Percentiles rank a stretch among this genome's conserved stretches.
Evolutionary conservation across 1,140 invertebrate species (phyloP).

Genomic region (Drosophila kohkoa): DNA sequence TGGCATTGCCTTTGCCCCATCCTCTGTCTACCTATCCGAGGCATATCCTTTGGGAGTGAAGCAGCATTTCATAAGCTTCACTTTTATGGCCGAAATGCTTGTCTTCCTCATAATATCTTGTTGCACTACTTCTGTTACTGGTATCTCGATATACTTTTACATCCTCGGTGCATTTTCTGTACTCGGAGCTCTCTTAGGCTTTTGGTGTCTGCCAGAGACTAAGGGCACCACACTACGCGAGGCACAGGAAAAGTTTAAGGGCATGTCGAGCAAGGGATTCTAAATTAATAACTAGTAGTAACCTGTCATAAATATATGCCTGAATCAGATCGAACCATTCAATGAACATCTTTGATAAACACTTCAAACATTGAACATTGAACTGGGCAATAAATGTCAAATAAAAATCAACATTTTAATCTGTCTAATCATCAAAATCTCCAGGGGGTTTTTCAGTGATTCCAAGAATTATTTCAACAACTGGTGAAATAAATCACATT

Average conservation of each 20-base stretch:
- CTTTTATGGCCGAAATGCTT: slow-evolving; percentile 60
- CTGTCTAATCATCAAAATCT: neutral
- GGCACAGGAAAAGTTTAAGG: slow-evolving; percentile 19
- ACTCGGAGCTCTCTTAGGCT: slow-evolving; percentile 36
- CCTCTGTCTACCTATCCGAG: slow-evolving; percentile 55
- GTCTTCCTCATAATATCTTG: slow-evolving; percentile 51
- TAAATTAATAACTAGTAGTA: neutral
- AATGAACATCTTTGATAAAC: neutral
- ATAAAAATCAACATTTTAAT: neutral
- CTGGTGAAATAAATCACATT: neutral
- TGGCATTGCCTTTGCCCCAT: slow-evolving; percentile 47
- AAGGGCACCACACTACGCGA: slow-evolving; percentile 55
- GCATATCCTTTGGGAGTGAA: slow-evolving; percentile 65
- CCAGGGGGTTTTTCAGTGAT: neutral
- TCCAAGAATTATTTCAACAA: neutral
- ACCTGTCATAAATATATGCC: neutral
- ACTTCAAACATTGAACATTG: neutral
- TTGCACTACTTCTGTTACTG: neutral
- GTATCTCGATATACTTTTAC: slow-evolving; percentile 50
- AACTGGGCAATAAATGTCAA: slow-evolving; percentile 11
- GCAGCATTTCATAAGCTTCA: slow-evolving; percentile 57
- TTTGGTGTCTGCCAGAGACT: slow-evolving; percentile 68
- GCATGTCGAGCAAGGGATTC: neutral
- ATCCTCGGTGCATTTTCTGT: slow-evolving; percentile 51
- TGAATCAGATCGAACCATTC: neutral